Conservation (phyloP, 1,140 invertebrate species). For the Medauroidea extradentata region DNA sequence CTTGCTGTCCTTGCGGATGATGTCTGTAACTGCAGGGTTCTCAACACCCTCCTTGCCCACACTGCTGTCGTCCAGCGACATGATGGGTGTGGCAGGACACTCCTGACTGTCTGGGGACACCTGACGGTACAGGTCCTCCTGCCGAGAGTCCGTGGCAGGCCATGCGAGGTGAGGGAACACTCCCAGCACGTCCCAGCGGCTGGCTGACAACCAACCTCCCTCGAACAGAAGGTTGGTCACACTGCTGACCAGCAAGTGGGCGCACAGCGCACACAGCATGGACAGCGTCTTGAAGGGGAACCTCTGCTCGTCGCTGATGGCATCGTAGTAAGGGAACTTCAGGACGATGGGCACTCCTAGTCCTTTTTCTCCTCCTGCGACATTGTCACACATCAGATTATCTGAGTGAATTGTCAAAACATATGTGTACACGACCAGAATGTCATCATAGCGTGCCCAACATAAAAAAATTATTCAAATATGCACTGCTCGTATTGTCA, state of each 20-base stretch:
- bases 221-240: constrained; percentile 52
- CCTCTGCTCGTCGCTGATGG: constrained; percentile 48
- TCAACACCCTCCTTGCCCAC: too few species aligned
- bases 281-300: constrained; percentile 56
- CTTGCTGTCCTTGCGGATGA: too few species aligned
- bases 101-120: background rate
- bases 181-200: constrained; percentile 50
- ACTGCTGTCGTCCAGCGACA: too few species aligned
- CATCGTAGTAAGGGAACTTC: constrained; percentile 57
- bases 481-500: too few species aligned
- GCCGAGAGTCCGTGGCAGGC: background rate
- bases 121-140: background rate
- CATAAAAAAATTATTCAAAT: too few species aligned
- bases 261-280: constrained; percentile 57
- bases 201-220: constrained; percentile 49
- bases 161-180: constrained; percentile 48
- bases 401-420: too few species aligned
- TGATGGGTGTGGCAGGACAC: too few species aligned
- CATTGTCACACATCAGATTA: too few species aligned
- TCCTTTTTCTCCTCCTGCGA: constrained; percentile 56
- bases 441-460: too few species aligned
- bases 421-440: too few species aligned
- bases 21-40: too few species aligned
- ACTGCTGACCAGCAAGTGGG: constrained; percentile 52
- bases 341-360: constrained; percentile 58